These are phyloP conservation scores for Ormyrus rosae DNA, from an alignment of 2,888 invertebrate species.

Conservation along the genomic window DNA sequence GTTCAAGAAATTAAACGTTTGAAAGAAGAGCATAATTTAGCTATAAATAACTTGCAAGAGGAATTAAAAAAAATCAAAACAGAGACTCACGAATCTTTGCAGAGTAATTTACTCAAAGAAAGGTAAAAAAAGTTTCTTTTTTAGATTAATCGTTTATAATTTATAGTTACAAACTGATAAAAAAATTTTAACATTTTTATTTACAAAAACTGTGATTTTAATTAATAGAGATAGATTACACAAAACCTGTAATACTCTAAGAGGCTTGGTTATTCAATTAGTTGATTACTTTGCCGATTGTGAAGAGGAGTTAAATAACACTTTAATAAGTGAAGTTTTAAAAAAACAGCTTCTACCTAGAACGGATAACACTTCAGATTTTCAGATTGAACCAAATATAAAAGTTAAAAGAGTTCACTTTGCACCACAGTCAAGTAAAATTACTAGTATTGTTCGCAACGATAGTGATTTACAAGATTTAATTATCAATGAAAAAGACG, in stretches of 20 bases:
- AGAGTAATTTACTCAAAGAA: conserved; percentile 77
- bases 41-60: conserved; percentile 65
- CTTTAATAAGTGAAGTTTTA: conserved; percentile 82
- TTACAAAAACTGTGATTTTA: neutral
- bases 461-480: conserved; percentile 80
- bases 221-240: conserved; percentile 81
- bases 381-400: conserved; percentile 32
- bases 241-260: conserved; percentile 81
- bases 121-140: conserved; percentile 74
- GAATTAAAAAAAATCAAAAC: conserved; percentile 62
- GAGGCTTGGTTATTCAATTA: conserved; percentile 82
- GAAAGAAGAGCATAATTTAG: conserved; percentile 65
- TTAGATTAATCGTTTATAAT: neutral
- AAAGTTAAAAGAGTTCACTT: conserved; percentile 81
- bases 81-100: conserved; percentile 50
- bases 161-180: neutral
- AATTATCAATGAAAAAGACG: conserved; percentile 74
- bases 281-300: conserved; percentile 85
- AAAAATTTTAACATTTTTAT: conserved; percentile 7
- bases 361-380: conserved; percentile 42
- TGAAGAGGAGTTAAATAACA: conserved; percentile 87
- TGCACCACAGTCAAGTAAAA: conserved; percentile 81
- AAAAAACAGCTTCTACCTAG: conserved; percentile 70
- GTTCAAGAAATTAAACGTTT: conserved; percentile 79
- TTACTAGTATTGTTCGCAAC: conserved; percentile 77